phyloP scores from a whole-genome alignment of 1,140 invertebrate species.

The Nymphalis io region DNA sequence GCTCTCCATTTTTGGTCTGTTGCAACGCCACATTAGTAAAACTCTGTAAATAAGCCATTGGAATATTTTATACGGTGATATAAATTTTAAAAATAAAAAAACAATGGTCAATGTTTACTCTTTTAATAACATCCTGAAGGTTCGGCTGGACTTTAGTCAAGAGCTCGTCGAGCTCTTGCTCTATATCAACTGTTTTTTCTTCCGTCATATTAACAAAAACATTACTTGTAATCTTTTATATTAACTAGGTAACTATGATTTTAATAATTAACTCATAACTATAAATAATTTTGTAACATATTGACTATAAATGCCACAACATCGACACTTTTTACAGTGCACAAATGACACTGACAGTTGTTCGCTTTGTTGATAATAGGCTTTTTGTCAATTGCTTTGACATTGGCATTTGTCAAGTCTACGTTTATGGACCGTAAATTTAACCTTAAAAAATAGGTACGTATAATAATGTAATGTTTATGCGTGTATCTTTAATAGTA shows the following conservation, averaged over 20 bases:
- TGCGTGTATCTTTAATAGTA: too few relatives aligned
- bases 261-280: constrained; percentile 16
- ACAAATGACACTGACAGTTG: background rate
- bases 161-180: constrained; percentile 64
- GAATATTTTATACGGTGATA: background rate
- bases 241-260: constrained; percentile 1
- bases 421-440: too few relatives aligned
- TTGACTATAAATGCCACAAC: constrained; percentile 31
- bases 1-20: constrained; percentile 74
- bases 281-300: constrained; percentile 38
- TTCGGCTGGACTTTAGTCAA: constrained; percentile 71
- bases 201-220: constrained; percentile 56
- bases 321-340: constrained; percentile 12
- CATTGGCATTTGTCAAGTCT: too few relatives aligned
- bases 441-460: too few relatives aligned
- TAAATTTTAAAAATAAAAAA: background rate
- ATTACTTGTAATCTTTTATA: constrained; percentile 31
- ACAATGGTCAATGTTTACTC: constrained; percentile 57
- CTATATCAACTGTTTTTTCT: constrained; percentile 67
- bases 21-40: constrained; percentile 74
- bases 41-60: constrained; percentile 55
- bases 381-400: background rate
- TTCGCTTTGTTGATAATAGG: background rate
- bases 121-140: constrained; percentile 77
- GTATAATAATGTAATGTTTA: too few relatives aligned